A percentile compares a stretch with the other conserved stretches of the same genome.
Conservation (phyloP, 37 sponge, comb jelly and placozoan species). For the Bolinopsis microptera region DNA sequence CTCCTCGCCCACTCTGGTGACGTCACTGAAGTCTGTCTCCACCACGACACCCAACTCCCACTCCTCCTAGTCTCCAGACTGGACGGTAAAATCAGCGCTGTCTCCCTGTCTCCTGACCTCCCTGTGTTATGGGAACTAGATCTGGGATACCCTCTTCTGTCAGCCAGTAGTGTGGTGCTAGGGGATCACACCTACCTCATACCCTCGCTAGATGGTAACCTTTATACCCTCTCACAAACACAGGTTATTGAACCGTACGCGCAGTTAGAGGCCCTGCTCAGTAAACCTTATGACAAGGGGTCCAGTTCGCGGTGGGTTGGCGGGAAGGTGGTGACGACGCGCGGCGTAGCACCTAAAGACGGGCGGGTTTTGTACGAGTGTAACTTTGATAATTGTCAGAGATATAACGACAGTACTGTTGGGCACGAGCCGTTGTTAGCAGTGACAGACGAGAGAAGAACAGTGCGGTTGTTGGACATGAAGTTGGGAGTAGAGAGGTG, state of each 20-base stretch:
- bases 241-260: slow-evolving; percentile 8
- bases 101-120: neutral
- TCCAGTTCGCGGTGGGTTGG: slow-evolving; percentile 21
- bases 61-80: slow-evolving; percentile 42
- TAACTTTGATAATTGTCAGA: slow-evolving; percentile 54
- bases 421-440: slow-evolving; percentile 15
- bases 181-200: neutral
- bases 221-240: neutral
- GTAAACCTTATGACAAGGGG: neutral
- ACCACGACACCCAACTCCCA: neutral
- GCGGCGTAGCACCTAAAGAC: neutral
- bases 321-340: slow-evolving; percentile 36
- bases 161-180: neutral
- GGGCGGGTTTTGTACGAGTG: neutral
- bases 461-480: slow-evolving; percentile 51
- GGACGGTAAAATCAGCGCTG: slow-evolving; percentile 1
- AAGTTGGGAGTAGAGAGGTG: slow-evolving; percentile 47
- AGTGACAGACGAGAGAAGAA: slow-evolving; percentile 50
- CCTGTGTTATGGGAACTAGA: neutral
- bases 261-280: neutral
- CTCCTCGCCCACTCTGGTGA: neutral
- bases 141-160: slow-evolving; percentile 24
- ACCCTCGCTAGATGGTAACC: slow-evolving; percentile 40
- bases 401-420: neutral
- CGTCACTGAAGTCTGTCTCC: slow-evolving; percentile 9